phyloP scores from a whole-genome alignment of 1,140 invertebrate species.

The Coptotermes formosanus region DNA sequence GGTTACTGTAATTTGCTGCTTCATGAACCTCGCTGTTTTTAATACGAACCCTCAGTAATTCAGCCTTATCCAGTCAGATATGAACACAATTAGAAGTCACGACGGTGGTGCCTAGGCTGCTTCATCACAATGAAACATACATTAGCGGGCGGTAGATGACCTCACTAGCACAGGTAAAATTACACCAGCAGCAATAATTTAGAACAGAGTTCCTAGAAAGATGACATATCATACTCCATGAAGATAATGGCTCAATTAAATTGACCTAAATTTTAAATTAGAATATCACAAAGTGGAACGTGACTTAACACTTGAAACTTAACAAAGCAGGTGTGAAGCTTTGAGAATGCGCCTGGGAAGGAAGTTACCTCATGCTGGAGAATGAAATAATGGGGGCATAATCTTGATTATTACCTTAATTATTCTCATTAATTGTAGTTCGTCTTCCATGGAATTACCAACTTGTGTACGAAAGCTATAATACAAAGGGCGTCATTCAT shows the following conservation, averaged over 20 bases:
- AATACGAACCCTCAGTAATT: constrained; percentile 9
- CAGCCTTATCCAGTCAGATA: neutral
- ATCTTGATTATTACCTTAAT: neutral
- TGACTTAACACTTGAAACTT: neutral
- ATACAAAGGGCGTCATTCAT: too few species aligned
- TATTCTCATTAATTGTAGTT: neutral
- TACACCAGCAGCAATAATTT: neutral
- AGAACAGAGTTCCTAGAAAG: neutral
- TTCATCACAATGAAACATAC: neutral
- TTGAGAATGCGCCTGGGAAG: neutral
- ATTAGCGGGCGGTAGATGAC: neutral
- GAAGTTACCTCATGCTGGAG: neutral
- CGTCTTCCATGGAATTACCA: neutral
- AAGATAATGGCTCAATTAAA: neutral
- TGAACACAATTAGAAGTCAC: neutral
- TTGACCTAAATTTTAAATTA: neutral
- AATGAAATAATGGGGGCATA: neutral
- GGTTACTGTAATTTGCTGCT: neutral
- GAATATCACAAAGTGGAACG: neutral
- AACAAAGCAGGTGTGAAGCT: neutral
- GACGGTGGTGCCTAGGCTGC: neutral
- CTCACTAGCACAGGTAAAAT: neutral
- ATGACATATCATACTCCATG: neutral
- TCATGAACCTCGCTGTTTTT: neutral
- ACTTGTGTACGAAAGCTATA: neutral